Base-by-base conservation (phyloP, 2,888 invertebrate species). In the Zygogramma bicolorata region DNA sequence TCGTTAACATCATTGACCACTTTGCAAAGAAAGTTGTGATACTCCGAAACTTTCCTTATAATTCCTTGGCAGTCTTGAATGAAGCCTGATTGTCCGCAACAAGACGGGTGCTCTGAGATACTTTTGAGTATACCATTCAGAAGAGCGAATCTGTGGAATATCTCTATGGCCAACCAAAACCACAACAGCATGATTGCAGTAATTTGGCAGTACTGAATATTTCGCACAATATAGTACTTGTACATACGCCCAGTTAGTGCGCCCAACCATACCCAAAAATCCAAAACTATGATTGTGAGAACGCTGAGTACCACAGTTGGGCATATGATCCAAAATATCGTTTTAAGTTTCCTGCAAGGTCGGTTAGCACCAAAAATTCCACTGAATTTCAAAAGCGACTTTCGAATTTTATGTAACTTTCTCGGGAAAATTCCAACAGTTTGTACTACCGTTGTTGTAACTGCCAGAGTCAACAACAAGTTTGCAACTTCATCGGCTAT, bases 151-250 rank as follows among this genome's bases (percentile, higher is more conserved):
- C 70, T 70, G 3, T 65, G 34, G 18, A 31, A 65, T 0, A 70
- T 49, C 20, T 70, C 70, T 10, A 65, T 31, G n/a, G 42, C 65
- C 0, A 70, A 18, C 70, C 65, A 46, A 20, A 65, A 46, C 58
- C 65, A 70, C 7, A 70, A 27, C 20, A 31, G 53, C 15, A 70
- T 8, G 13, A 46, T 2, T 8, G 42, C 3, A 5, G 42, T 65
- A 2, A 59, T 46, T 46, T 65, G 59, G 31, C 15, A 60, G 10
- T 65, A 59, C 4, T 53, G 42, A 25, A 65, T 27, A 59, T 59
- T 59, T 38, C 58, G 46, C 15, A 65, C 42, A 15, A 58, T 25
- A 8, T 34, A 42, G 31, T 34, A 65, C 25, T 49, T 70, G 13
- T 53, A 53, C 25, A 27, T 0, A 4, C 10, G 0, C 1, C 25